These are phyloP conservation scores for Mormyrus hasselquistii DNA, from an alignment of 2,797 vertebrate genomes.

Conservation along the genomic window DNA sequence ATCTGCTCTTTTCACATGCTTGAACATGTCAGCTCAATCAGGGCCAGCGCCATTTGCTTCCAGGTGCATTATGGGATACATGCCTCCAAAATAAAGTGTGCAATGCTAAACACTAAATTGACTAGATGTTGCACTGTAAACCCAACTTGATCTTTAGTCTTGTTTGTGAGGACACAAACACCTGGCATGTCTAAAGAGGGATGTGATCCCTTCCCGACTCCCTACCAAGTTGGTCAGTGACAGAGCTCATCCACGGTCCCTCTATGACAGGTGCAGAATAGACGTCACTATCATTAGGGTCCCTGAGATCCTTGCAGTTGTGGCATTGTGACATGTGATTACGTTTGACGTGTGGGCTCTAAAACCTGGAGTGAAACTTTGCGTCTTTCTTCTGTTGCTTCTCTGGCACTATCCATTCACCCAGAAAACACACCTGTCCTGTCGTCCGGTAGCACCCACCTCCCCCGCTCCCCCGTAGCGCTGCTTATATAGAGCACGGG, in stretches of 20 bases:
- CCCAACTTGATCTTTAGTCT: neutral
- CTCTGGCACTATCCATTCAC: neutral
- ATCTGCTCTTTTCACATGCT: conserved; percentile 40
- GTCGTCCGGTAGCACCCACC: conserved; percentile 29
- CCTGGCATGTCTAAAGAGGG: neutral
- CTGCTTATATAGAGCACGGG: conserved; percentile 33
- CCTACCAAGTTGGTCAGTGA: conserved; percentile 51
- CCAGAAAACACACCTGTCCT: conserved; percentile 27
- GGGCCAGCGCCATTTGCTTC: conserved; percentile 15
- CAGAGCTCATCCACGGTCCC: conserved; percentile 51
- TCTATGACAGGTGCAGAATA: conserved; percentile 61
- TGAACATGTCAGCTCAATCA: conserved; percentile 31
- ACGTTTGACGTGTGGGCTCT: conserved; percentile 24
- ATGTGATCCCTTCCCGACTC: conserved; percentile 34
- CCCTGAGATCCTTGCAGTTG: neutral
- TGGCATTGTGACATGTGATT: conserved; percentile 46
- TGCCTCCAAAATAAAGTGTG: neutral
- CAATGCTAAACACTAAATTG: neutral
- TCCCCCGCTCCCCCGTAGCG: conserved; percentile 17
- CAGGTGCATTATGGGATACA: conserved; percentile 1
- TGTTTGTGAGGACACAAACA: conserved; percentile 6
- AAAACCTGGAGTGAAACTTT: conserved; percentile 24
- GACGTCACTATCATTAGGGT: conserved; percentile 52
- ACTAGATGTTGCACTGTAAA: conserved; percentile 7
- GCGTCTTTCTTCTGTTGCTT: neutral